Conservation (phyloP, 1,140 invertebrate species). For the Drosophila mauritiana region DNA sequence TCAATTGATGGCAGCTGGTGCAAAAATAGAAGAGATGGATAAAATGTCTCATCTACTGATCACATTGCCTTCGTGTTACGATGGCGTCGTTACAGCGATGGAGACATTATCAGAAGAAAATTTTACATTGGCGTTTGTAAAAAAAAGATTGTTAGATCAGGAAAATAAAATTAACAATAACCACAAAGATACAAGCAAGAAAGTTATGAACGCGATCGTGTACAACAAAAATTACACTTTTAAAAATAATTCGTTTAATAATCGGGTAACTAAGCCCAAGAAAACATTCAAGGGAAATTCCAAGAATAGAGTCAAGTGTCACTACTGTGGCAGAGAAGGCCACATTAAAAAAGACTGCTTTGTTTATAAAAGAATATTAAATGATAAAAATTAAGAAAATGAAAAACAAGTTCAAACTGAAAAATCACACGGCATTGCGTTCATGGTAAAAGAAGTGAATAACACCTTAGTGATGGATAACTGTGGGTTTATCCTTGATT, state of each 20-base stretch:
- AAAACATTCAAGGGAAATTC: constrained; percentile 11
- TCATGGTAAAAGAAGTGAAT: constrained; percentile 16
- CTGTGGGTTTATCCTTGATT: constrained; percentile 30
- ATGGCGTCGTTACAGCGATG: too few relatives aligned
- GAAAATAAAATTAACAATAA: neutral
- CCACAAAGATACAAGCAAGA: constrained; percentile 14
- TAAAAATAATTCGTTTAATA: constrained; percentile 2
- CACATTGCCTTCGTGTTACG: too few relatives aligned
- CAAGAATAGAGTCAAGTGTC: constrained; percentile 16
- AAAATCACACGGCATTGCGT: constrained; percentile 20
- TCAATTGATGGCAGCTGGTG: too few relatives aligned
- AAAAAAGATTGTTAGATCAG: too few relatives aligned
- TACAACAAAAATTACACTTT: neutral
- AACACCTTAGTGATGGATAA: neutral
- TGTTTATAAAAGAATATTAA: constrained; percentile 6
- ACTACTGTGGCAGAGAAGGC: constrained; percentile 2
- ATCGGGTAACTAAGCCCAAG: constrained; percentile 2
- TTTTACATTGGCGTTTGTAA: too few relatives aligned
- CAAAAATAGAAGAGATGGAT: too few relatives aligned
- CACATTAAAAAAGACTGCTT: constrained; percentile 14
- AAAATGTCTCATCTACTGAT: too few relatives aligned
- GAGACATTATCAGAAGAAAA: too few relatives aligned
- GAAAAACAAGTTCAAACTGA: constrained; percentile 10
- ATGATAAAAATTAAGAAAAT: neutral
- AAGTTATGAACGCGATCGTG: neutral